Conservation (phyloP, 1,140 invertebrate genomes). For the Propsilocerus akamusi region DNA sequence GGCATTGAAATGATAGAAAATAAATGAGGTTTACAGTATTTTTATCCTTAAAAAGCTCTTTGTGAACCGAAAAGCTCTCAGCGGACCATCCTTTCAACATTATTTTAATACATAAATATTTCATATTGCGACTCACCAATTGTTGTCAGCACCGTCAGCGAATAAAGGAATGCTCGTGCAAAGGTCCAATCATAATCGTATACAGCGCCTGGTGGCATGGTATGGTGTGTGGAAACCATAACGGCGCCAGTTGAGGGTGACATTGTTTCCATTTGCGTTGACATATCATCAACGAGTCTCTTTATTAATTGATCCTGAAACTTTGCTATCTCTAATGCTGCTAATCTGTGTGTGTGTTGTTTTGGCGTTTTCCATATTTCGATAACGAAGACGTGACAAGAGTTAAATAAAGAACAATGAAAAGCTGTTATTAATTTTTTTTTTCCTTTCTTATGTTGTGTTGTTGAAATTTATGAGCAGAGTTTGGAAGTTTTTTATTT, state of each 20-base stretch:
- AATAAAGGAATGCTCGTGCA: slow-evolving; percentile 86
- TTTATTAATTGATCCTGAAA: slow-evolving; percentile 77
- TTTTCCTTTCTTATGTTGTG: not conserved
- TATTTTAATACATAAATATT: not conserved
- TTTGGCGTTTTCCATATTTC: no score
- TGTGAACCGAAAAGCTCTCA: no score
- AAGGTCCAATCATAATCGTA: slow-evolving; percentile 75
- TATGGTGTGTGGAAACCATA: no score
- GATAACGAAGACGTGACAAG: not conserved
- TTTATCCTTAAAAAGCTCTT: no score
- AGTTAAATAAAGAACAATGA: not conserved
- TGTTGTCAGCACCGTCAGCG: slow-evolving; percentile 85
- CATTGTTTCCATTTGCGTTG: no score
- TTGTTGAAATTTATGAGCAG: not conserved
- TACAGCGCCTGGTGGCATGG: slow-evolving; percentile 15
- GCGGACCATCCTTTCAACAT: not conserved
- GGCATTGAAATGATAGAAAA: no score
- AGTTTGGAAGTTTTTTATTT: not conserved
- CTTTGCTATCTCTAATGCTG: slow-evolving; percentile 65
- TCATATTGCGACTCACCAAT: slow-evolving; percentile 55
- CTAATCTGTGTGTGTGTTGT: slow-evolving; percentile 31
- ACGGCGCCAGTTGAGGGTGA: slow-evolving; percentile 28
- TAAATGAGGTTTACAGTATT: slow-evolving; percentile 5
- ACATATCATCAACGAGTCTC: slow-evolving; percentile 33
- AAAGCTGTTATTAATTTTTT: not conserved